These are phyloP conservation scores for Spermophilus dauricus DNA, from an alignment of 2,113 vertebrate genomes.

Conservation along the genomic window DNA sequence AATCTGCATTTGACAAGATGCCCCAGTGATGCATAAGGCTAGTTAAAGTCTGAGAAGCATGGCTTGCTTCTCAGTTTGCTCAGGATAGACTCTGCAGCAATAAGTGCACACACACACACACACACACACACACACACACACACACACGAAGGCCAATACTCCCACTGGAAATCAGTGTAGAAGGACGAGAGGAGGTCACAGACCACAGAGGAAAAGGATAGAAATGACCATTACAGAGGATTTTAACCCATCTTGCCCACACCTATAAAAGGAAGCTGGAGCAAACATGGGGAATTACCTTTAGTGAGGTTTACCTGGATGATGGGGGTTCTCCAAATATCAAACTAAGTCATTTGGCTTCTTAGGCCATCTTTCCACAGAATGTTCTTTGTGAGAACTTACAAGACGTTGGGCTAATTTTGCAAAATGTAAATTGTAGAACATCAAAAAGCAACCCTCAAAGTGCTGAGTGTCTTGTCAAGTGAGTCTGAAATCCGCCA, in stretches of 20 bases:
- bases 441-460: background rate
- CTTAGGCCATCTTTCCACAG: background rate
- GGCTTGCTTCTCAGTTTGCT: background rate
- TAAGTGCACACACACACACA: fast-evolving
- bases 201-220: background rate
- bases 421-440: background rate
- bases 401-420: background rate
- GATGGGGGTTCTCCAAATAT: background rate
- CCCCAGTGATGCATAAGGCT: too few relatives aligned
- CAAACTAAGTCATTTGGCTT: background rate
- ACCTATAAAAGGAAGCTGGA: background rate
- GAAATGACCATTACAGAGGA: background rate
- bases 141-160: background rate
- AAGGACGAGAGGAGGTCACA: background rate
- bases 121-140: fast-evolving
- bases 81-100: background rate
- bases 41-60: background rate
- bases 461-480: background rate
- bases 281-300: background rate
- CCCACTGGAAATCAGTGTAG: background rate
- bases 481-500: background rate
- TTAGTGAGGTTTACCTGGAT: background rate
- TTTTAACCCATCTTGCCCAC: background rate
- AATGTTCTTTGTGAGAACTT: background rate
- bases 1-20: background rate